Evolutionary conservation across 2,888 invertebrate species (phyloP), one percentile per base, ranked within the genome.

Genomic region (Drosophila gaucha): DNA sequence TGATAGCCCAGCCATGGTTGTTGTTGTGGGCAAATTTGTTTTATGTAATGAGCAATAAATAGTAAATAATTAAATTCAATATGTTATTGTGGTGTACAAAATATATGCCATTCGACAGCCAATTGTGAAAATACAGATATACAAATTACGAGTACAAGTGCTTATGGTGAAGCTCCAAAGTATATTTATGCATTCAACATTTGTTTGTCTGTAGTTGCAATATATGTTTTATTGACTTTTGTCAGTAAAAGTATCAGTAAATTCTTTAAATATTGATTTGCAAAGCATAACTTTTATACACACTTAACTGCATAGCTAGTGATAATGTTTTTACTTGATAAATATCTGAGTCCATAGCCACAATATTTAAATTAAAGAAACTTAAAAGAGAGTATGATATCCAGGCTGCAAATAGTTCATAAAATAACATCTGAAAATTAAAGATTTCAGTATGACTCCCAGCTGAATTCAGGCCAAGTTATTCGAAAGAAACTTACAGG

Each of bases 1-100:
- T 58, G 73, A 74, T 75, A 62, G 60, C 28, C 28, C 58, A 22
- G 39, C 38, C 30, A 2, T 39, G 16, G 4, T 36, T 31, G 33
- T 8, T 57, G 46, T 18, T 20, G 36, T 36, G 50, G 56, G 75
- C 57, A 67, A 72, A 78, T 77, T 72, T 75, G 56, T 51, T 75
- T 67, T 63, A 67, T 73, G 59, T 78, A 78, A 78, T 78, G 73
- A 79, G 67, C 76, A 66, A 67, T 79, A 69, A 78, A 68, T 69
- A 73, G 73, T 79, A 67, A 72, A 78, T 79, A 72, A 77, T 79
- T 78, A 60, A 78, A 79, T 67, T 68, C 76, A 79, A 76, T 79
- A 76, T 79, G 78, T 79, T 68, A 36, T 62, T 73, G 76, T 26
- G 72, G 67, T 30, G 9, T 33, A 24, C 39, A 51, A 50, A 65